These are phyloP conservation scores for Neuroterus valhalla DNA, from an alignment of 1,140 invertebrate genomes.

Conservation along the genomic window DNA sequence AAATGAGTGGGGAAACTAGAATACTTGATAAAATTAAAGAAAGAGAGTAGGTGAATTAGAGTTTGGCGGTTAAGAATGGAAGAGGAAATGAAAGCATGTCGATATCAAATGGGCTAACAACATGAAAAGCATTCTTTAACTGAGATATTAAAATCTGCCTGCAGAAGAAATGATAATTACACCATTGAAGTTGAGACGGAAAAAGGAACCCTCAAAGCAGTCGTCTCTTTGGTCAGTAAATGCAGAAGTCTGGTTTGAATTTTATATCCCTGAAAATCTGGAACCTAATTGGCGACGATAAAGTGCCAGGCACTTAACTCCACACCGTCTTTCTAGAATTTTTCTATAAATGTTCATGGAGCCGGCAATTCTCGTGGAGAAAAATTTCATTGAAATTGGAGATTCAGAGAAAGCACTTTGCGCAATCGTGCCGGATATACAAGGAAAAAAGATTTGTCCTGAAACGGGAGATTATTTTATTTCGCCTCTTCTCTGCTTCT, in stretches of 20 bases:
- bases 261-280: constrained; percentile 1
- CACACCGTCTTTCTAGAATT: background rate
- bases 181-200: background rate
- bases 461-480: constrained; percentile 59
- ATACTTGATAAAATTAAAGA: too few relatives aligned
- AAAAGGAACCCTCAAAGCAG: too few relatives aligned
- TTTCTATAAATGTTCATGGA: constrained; percentile 16
- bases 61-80: too few relatives aligned
- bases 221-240: background rate
- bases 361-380: background rate
- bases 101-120: too few relatives aligned
- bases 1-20: too few relatives aligned
- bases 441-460: constrained; percentile 34
- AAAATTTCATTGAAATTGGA: constrained; percentile 26
- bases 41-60: too few relatives aligned
- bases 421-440: constrained; percentile 14
- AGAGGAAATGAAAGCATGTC: too few relatives aligned
- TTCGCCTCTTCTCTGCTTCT: constrained; percentile 54
- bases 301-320: background rate
- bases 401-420: constrained; percentile 13
- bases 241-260: constrained; percentile 7
- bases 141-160: background rate
- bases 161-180: background rate
- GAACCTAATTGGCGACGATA: constrained; percentile 18
- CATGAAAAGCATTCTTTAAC: background rate